Conservation (phyloP, 2,113 vertebrate genomes). For the Sminthopsis crassicaudata region DNA sequence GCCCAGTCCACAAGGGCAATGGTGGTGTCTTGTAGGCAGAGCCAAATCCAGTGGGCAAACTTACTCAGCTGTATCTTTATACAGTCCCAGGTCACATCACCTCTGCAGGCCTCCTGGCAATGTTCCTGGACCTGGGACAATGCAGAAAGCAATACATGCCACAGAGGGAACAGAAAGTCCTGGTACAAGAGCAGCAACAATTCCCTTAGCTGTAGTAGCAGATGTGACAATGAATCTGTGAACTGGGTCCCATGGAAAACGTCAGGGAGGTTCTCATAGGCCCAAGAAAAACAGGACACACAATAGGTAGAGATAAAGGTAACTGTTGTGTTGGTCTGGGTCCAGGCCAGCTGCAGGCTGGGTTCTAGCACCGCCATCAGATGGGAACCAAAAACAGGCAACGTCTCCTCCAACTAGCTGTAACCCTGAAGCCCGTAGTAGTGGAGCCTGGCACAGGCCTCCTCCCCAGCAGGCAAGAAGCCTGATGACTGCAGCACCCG, state of each 20-base stretch:
- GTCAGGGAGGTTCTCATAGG: constrained; percentile 81
- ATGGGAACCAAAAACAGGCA: constrained; percentile 85
- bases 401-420: constrained; percentile 91
- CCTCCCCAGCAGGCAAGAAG: constrained; percentile 84
- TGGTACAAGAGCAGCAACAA: constrained; percentile 88
- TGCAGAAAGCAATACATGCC: constrained; percentile 76
- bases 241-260: constrained; percentile 86
- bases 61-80: constrained; percentile 87
- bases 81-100: constrained; percentile 89
- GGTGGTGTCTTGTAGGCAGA: constrained; percentile 89
- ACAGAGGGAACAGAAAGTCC: constrained; percentile 86
- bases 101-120: constrained; percentile 91
- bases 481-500: constrained; percentile 86
- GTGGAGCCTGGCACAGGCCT: constrained; percentile 87
- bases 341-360: constrained; percentile 83
- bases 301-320: constrained; percentile 79
- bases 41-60: constrained; percentile 90
- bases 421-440: constrained; percentile 85
- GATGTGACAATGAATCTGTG: constrained; percentile 86
- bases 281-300: constrained; percentile 83
- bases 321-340: constrained; percentile 71
- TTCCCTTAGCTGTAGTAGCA: constrained; percentile 84
- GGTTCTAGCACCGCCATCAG: constrained; percentile 82
- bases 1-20: constrained; percentile 91
- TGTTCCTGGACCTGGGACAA: constrained; percentile 86